Conservation (phyloP, 2,113 vertebrate genomes). For the Leuciscus idus region DNA sequence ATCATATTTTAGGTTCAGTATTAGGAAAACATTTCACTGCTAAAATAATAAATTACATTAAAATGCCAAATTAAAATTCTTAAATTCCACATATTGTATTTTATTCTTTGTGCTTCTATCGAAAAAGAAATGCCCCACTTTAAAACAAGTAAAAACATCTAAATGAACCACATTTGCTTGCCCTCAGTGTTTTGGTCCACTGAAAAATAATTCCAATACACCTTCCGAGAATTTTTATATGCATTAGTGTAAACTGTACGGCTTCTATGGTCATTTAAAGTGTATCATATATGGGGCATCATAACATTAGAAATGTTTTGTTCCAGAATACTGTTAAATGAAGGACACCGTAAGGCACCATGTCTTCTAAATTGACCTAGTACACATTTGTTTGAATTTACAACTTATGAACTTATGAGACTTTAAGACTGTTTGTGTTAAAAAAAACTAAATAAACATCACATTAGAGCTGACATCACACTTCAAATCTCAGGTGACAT, state of each 20-base stretch:
- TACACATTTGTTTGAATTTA: not conserved
- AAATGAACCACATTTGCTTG: not conserved
- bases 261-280: not conserved
- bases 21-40: not conserved
- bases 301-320: not conserved
- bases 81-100: not conserved
- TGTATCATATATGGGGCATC: not conserved
- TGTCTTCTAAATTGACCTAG: not conserved
- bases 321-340: not conserved
- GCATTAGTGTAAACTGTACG: not conserved
- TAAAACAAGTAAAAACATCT: not conserved
- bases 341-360: not conserved
- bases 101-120: not conserved
- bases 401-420: not conserved
- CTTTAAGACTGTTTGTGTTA: conserved; percentile 7
- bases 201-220: not conserved
- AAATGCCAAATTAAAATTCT: not conserved
- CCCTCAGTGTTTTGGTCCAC: not conserved
- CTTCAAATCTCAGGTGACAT: not conserved
- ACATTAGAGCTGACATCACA: conserved; percentile 11
- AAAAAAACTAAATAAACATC: not conserved
- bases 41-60: not conserved
- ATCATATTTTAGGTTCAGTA: not conserved
- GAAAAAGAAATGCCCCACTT: not conserved
- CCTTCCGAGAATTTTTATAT: not conserved